phyloP scores from a whole-genome alignment of 2,113 vertebrate species.

The Indicator indicator region DNA sequence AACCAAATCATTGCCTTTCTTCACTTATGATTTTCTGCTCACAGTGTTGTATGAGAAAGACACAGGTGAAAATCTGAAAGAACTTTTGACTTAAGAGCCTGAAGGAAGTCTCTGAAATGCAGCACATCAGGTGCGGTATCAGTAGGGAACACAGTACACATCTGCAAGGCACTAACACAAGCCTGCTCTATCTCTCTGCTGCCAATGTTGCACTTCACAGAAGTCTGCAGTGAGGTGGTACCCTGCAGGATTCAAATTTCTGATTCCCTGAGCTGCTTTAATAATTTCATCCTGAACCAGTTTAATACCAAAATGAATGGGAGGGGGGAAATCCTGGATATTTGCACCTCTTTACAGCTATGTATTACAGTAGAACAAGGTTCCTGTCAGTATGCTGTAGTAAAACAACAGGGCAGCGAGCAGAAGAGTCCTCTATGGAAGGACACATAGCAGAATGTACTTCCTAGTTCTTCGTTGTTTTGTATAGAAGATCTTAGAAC shows the following conservation, averaged over 20 bases:
- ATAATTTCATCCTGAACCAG: neutral
- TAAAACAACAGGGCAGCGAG: neutral
- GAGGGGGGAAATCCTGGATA: neutral
- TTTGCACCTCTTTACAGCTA: neutral
- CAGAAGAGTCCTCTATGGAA: neutral
- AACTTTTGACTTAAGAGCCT: neutral
- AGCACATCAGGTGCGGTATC: neutral
- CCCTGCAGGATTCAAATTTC: neutral
- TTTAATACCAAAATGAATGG: neutral
- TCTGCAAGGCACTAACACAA: neutral
- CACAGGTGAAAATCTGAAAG: neutral
- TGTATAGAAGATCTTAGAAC: neutral
- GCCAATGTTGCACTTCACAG: rapidly evolving
- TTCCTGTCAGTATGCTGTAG: neutral
- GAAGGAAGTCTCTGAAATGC: neutral
- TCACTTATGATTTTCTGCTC: neutral
- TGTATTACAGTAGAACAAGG: neutral
- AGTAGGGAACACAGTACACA: neutral
- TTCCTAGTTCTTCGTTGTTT: neutral
- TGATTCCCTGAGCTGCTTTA: neutral
- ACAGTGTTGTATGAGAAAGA: neutral
- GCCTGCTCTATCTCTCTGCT: neutral
- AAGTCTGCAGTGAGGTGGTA: neutral
- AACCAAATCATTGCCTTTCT: neutral
- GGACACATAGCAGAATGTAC: neutral